phyloP scores from a whole-genome alignment of 1,140 invertebrate genomes.

The Trinorchestia longiramus region DNA sequence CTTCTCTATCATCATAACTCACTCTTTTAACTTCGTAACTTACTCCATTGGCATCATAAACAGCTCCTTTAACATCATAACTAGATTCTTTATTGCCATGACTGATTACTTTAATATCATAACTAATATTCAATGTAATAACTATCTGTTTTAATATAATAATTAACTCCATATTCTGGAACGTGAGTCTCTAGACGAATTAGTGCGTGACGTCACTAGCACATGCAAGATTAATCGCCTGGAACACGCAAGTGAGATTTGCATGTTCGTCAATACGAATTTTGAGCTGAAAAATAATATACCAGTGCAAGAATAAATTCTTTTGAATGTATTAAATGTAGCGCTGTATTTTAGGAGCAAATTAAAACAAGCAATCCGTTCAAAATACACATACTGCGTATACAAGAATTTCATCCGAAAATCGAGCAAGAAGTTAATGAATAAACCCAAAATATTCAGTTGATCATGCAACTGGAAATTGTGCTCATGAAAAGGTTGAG shows the following conservation, averaged over 20 bases:
- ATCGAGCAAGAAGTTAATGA: not conserved
- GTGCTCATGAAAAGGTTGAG: not conserved
- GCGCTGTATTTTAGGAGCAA: not conserved
- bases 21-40: no score
- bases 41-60: no score
- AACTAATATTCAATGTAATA: no score
- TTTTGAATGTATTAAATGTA: not conserved
- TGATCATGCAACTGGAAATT: not conserved
- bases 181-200: not conserved
- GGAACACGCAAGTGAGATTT: not conserved
- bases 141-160: no score
- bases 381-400: not conserved
- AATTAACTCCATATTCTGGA: not conserved
- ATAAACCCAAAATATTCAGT: not conserved
- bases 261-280: not conserved
- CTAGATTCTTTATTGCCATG: no score
- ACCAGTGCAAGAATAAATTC: not conserved
- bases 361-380: not conserved
- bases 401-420: not conserved
- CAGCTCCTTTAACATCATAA: no score
- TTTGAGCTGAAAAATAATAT: not conserved
- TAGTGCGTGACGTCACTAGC: not conserved
- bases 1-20: no score
- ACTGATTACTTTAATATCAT: no score
- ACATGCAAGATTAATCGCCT: not conserved